phyloP scores from a whole-genome alignment of 2,113 vertebrate genomes.

The Lagenorhynchus albirostris region DNA sequence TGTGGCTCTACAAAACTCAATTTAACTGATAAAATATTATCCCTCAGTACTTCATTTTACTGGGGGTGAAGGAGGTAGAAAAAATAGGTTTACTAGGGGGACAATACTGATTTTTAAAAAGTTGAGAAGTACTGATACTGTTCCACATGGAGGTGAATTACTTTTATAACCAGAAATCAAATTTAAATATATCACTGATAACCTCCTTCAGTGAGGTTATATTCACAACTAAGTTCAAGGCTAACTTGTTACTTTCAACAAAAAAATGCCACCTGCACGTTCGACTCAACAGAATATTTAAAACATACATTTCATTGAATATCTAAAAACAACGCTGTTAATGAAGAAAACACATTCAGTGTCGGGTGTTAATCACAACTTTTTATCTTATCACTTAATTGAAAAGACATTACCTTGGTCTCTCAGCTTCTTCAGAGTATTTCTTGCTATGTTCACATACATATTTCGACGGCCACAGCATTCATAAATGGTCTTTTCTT shows the following conservation, averaged over 20 bases:
- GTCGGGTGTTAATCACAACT: background rate
- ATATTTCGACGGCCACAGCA: constrained; percentile 86
- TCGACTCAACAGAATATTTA: background rate
- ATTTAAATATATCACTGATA: background rate
- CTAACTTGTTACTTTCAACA: background rate
- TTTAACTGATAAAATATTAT: background rate
- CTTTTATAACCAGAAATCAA: background rate
- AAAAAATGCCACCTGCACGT: background rate
- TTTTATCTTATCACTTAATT: constrained; percentile 27
- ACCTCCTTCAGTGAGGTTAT: background rate
- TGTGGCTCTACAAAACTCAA: background rate
- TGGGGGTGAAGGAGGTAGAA: background rate
- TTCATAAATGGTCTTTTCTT: constrained; percentile 86
- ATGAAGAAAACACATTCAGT: background rate
- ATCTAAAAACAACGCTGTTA: background rate
- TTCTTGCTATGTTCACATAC: constrained; percentile 87
- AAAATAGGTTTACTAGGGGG: background rate
- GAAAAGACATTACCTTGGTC: constrained; percentile 75
- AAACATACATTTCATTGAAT: background rate
- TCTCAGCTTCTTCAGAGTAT: constrained; percentile 86
- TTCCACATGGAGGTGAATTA: background rate
- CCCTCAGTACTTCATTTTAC: background rate
- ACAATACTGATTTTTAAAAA: background rate
- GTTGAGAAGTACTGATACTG: background rate
- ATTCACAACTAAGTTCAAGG: background rate